Evolutionary conservation across 2,888 invertebrate species (phyloP).

Genomic region (Mesoligia furuncula): DNA sequence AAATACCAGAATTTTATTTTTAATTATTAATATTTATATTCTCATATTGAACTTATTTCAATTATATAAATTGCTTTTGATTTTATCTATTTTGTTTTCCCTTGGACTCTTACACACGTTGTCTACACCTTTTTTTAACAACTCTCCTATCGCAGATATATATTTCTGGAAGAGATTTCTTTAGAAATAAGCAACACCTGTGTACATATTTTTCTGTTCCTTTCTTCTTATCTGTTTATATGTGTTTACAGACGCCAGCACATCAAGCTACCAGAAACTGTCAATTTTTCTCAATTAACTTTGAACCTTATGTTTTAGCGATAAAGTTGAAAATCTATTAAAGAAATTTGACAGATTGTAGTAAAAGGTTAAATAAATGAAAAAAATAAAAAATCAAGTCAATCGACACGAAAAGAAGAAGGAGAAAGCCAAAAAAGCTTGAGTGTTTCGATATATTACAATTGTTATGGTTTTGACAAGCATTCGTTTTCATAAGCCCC

Average conservation of each 20-base stretch:
- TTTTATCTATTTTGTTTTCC: not conserved
- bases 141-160: not conserved
- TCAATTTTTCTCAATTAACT: too few relatives aligned
- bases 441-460: not conserved
- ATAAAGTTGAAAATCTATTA: too few relatives aligned
- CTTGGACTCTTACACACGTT: not conserved
- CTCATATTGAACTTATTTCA: not conserved
- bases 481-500: constrained; percentile 7
- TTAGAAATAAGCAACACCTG: not conserved
- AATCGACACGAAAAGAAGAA: not conserved
- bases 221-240: not conserved
- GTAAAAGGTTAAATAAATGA: not conserved
- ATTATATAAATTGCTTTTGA: not conserved
- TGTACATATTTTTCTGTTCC: not conserved
- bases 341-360: too few relatives aligned
- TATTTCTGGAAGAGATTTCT: not conserved
- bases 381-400: not conserved
- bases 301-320: too few relatives aligned
- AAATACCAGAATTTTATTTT: not conserved
- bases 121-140: not conserved
- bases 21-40: too few relatives aligned
- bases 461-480: not conserved
- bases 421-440: not conserved
- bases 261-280: too few relatives aligned
- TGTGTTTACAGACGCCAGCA: not conserved